Percentiles rank a stretch among this genome's conserved stretches.
phyloP scores from a whole-genome alignment of 2,797 vertebrate genomes.

The Darevskia nairensis region DNA sequence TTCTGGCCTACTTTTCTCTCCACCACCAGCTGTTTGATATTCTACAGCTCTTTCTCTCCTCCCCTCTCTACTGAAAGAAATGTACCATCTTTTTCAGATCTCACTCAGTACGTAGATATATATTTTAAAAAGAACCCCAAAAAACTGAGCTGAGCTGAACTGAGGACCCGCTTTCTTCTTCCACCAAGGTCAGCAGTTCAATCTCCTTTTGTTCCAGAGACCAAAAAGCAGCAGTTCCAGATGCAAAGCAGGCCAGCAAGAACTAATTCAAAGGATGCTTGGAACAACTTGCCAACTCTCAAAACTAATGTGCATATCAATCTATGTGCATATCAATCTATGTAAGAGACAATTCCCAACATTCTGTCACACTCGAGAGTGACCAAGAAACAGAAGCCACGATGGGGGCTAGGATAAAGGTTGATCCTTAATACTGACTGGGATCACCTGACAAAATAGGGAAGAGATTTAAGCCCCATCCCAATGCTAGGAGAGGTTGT shows the following conservation, averaged over 20 bases:
- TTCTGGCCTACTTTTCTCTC: slow-evolving; percentile 52
- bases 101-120: slow-evolving; percentile 55
- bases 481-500: neutral
- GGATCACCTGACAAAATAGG: neutral
- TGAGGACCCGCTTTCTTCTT: slow-evolving; percentile 37
- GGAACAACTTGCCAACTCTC: slow-evolving; percentile 51
- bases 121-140: slow-evolving; percentile 14
- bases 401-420: neutral
- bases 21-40: slow-evolving; percentile 65
- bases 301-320: slow-evolving; percentile 3
- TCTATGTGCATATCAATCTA: too few species aligned
- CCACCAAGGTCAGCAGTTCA: slow-evolving; percentile 37
- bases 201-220: slow-evolving; percentile 48
- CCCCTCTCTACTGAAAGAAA: slow-evolving; percentile 40
- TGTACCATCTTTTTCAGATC: slow-evolving; percentile 55
- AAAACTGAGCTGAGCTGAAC: neutral
- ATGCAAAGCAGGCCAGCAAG: slow-evolving; percentile 43
- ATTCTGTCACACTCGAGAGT: neutral
- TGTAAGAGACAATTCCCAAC: neutral
- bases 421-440: neutral
- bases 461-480: too few species aligned
- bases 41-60: slow-evolving; percentile 51
- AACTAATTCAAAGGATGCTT: slow-evolving; percentile 35
- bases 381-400: neutral
- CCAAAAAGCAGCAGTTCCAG: slow-evolving; percentile 26